Evolutionary conservation across 2,113 vertebrate genomes (phyloP).

Genomic region (Epinephelus moara): DNA sequence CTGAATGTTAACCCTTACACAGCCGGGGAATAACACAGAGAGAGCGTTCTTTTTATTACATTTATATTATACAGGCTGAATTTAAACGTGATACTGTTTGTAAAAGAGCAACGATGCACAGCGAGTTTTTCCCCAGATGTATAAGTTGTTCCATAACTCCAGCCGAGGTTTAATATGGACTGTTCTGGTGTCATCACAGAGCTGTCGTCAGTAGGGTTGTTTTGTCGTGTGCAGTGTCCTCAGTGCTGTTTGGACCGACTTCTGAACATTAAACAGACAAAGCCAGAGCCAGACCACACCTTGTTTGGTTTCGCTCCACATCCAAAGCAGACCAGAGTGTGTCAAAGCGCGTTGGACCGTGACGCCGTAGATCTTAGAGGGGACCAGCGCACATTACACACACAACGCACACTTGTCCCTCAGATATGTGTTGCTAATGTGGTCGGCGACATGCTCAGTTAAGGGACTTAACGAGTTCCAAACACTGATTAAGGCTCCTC

Average conservation of each 20-base stretch:
- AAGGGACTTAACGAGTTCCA: conserved; percentile 70
- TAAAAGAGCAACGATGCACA: not conserved
- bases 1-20: conserved; percentile 63
- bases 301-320: conserved; percentile 75
- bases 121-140: not conserved
- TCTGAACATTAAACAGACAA: conserved; percentile 58
- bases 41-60: not conserved
- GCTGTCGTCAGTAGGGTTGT: conserved; percentile 5
- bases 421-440: conserved; percentile 72
- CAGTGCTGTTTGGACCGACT: conserved; percentile 46
- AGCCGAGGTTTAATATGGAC: conserved; percentile 1
- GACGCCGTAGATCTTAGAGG: conserved; percentile 73
- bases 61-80: not conserved
- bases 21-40: conserved; percentile 1
- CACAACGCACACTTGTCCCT: conserved; percentile 64
- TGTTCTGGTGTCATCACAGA: conserved; percentile 32
- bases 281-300: conserved; percentile 54
- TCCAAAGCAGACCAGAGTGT: conserved; percentile 69
- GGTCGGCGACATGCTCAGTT: conserved; percentile 72
- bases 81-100: not conserved
- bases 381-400: conserved; percentile 51
- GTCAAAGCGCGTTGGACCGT: conserved; percentile 76
- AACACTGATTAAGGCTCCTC: conserved; percentile 70
- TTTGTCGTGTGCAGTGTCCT: conserved; percentile 28
- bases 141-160: not conserved